Conservation (phyloP, 2,113 vertebrate species). For the Indicator maculatus region DNA sequence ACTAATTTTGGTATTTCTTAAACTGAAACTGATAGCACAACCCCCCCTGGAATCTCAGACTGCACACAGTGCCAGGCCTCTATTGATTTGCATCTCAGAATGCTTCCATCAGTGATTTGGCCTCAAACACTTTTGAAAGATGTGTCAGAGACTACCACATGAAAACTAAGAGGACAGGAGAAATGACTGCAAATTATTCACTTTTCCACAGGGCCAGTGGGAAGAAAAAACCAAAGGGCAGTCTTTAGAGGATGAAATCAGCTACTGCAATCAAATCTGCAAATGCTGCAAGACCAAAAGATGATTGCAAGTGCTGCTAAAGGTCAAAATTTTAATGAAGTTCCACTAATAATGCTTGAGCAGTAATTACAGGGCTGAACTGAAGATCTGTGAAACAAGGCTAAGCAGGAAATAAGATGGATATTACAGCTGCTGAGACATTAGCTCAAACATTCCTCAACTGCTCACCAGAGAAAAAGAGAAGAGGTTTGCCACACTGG, state of each 20-base stretch:
- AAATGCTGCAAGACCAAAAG: conserved; percentile 3
- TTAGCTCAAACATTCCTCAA: neutral
- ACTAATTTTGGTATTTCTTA: neutral
- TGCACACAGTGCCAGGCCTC: neutral
- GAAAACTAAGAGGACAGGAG: neutral
- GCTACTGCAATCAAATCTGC: conserved; percentile 15
- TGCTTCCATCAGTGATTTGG: neutral
- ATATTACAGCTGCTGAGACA: neutral
- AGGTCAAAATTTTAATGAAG: conserved; percentile 41
- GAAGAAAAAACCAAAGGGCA: neutral
- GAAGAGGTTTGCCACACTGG: neutral
- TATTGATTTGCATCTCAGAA: neutral
- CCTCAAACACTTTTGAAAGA: neutral
- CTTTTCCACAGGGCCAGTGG: neutral
- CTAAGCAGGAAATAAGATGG: neutral
- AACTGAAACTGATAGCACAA: neutral
- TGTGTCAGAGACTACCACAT: neutral
- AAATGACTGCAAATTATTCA: neutral
- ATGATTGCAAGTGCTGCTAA: neutral
- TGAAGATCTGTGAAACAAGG: neutral
- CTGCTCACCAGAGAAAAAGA: neutral
- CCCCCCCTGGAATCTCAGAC: neutral
- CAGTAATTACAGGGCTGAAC: neutral
- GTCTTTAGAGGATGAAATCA: neutral
- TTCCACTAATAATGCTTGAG: neutral